Conservation (phyloP, 23 tunicate species). For the Trididemnum clinides region DNA sequence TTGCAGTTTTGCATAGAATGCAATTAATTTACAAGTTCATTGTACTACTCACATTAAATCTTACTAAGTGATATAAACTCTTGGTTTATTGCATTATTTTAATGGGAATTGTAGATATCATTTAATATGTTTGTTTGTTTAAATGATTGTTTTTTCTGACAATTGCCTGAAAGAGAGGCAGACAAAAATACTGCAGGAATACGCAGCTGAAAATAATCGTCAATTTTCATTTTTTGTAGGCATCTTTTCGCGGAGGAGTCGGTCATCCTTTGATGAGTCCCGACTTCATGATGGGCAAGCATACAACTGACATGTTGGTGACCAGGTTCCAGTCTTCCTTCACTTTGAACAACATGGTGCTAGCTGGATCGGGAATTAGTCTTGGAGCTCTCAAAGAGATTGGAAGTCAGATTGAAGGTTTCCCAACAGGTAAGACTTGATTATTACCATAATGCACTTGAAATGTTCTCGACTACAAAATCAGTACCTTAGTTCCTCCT, state of each 20-base stretch:
- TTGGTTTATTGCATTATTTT: too few relatives aligned
- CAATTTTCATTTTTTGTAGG: constrained; percentile 12
- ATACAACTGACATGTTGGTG: constrained; percentile 71
- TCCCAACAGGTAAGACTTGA: background rate
- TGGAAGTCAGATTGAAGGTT: constrained; percentile 20
- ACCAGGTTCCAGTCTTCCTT: constrained; percentile 25
- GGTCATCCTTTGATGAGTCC: constrained; percentile 64
- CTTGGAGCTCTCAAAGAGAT: constrained; percentile 58
- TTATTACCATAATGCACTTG: too few relatives aligned
- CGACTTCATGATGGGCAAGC: constrained; percentile 74
- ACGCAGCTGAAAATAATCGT: too few relatives aligned
- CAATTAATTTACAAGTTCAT: too few relatives aligned
- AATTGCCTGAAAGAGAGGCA: too few relatives aligned
- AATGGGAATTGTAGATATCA: background rate
- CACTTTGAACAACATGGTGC: constrained; percentile 55
- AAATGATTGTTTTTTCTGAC: background rate
- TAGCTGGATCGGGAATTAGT: constrained; percentile 73
- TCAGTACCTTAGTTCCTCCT: too few relatives aligned
- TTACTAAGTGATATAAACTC: too few relatives aligned
- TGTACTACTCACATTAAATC: too few relatives aligned
- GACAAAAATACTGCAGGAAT: too few relatives aligned
- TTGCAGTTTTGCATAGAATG: too few relatives aligned
- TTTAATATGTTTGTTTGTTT: background rate
- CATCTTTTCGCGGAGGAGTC: constrained; percentile 68
- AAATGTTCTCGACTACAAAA: too few relatives aligned